Evolutionary conservation across 2,113 vertebrate genomes (phyloP).

Genomic region (Mus spicilegus): DNA sequence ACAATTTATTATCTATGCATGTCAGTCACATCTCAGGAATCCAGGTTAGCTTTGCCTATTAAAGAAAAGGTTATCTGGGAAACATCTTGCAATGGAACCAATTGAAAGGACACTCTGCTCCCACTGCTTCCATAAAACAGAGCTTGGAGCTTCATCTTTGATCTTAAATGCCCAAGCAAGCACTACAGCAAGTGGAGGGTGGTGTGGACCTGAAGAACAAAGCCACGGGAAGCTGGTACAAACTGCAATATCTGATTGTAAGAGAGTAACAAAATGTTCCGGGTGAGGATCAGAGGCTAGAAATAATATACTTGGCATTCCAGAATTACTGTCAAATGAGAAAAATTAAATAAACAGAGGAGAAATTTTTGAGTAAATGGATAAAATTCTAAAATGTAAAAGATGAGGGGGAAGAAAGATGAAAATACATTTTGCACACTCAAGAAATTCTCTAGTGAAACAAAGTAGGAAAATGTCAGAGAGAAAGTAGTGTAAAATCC

Average conservation of each 20-base stretch:
- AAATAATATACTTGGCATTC: background rate
- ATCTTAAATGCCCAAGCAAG: background rate
- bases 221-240: background rate
- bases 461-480: background rate
- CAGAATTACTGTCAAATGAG: background rate
- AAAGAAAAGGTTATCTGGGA: background rate
- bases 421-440: background rate
- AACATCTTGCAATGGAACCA: background rate
- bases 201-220: too few relatives aligned
- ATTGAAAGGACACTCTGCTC: background rate
- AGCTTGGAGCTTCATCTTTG: background rate
- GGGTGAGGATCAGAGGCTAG: background rate
- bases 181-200: background rate
- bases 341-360: background rate
- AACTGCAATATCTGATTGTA: background rate
- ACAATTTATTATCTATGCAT: background rate
- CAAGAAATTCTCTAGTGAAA: background rate
- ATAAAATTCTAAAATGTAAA: background rate
- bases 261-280: too few relatives aligned
- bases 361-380: background rate
- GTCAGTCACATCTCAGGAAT: background rate
- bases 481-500: too few relatives aligned
- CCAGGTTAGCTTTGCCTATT: background rate
- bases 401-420: background rate
- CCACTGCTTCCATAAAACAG: background rate